Evolutionary conservation across 2,797 vertebrate genomes (phyloP).

Genomic region (Ibycter americanus): DNA sequence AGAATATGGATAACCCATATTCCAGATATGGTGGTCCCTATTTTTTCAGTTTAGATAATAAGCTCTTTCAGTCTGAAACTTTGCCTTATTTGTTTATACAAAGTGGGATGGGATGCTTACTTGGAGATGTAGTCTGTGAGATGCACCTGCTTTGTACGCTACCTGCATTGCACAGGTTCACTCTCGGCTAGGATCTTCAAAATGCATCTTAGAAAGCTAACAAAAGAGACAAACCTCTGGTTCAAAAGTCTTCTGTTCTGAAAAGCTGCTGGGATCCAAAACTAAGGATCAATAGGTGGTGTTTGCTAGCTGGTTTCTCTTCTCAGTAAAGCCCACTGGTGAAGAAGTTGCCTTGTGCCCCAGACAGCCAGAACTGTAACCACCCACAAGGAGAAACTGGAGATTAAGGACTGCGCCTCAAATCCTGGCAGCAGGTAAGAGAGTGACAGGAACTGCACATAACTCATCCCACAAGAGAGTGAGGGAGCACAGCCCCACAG

Average conservation of each 20-base stretch:
- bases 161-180: neutral
- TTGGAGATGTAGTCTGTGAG: neutral
- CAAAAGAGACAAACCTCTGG: neutral
- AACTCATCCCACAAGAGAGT: neutral
- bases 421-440: neutral
- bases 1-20: neutral
- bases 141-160: neutral
- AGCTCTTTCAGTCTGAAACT: neutral
- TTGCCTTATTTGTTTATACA: neutral
- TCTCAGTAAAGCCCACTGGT: neutral
- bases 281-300: neutral
- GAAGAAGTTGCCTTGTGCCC: neutral
- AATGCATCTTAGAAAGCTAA: neutral
- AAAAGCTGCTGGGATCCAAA: neutral
- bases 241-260: neutral
- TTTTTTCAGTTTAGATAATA: neutral
- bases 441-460: neutral
- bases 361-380: neutral
- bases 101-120: neutral
- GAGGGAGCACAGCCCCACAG: neutral
- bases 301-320: neutral
- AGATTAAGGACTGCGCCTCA: neutral
- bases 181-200: neutral
- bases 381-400: neutral
- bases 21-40: neutral